Evolutionary conservation across 2,888 invertebrate species (phyloP).

Genomic region (Labia minor): DNA sequence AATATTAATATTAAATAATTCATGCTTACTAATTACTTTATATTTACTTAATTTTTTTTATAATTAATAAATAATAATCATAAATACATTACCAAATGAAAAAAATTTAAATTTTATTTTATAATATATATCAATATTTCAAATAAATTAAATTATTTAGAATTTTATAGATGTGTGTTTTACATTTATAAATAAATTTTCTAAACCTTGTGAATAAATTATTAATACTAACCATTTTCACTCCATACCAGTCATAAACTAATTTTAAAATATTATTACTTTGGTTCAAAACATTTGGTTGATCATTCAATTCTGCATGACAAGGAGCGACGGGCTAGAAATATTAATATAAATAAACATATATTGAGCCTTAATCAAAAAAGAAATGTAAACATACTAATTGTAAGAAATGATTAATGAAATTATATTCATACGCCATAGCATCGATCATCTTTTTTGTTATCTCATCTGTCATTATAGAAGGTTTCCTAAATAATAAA

Average conservation of each 20-base stretch:
- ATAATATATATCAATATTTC: too few relatives aligned
- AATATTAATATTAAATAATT: too few relatives aligned
- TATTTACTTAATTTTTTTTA: too few relatives aligned
- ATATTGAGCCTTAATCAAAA: neutral
- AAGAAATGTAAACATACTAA: neutral
- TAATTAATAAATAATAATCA: too few relatives aligned
- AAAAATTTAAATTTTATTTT: too few relatives aligned
- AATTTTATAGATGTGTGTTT: too few relatives aligned
- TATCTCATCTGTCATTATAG: neutral
- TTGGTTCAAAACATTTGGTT: neutral
- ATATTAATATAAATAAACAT: neutral
- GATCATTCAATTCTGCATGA: neutral
- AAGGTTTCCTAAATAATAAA: neutral
- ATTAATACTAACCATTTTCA: constrained; percentile 20
- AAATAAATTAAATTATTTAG: too few relatives aligned
- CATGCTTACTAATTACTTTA: too few relatives aligned
- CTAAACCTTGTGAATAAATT: too few relatives aligned
- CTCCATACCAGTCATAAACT: neutral
- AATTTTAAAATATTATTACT: neutral
- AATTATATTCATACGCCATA: neutral
- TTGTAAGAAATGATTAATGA: neutral
- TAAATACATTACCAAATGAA: too few relatives aligned
- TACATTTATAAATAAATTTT: too few relatives aligned
- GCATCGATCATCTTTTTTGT: neutral
- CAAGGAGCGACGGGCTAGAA: neutral